Evolutionary conservation across 2,888 invertebrate genomes (phyloP), one percentile per base, ranked within the genome.

Genomic region (Galerucella pusilla): DNA sequence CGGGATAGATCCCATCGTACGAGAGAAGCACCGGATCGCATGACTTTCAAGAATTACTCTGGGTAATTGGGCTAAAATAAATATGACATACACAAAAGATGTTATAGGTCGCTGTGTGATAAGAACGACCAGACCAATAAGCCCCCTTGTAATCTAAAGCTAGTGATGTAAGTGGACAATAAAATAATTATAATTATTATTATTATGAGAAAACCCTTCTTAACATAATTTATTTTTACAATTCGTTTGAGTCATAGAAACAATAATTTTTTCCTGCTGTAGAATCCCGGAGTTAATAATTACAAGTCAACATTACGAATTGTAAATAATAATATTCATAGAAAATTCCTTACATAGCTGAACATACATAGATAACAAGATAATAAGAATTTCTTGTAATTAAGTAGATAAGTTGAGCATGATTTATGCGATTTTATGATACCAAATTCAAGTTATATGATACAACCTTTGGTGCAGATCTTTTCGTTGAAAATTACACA

Each of bases 271-370:
- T 52, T 20, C 14, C 11, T 57, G 9, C 20, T 20, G 2, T 20
- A 16, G 9, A 57, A 57, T 57, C 57, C 57, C 10, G 7, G 12
- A 20, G 57, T 20, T 9, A 10, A 16, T 20, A 20, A 20, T 57
- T 7, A 57, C 57, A 57, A 57, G 57, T 20, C 20, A 57, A 57
- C 57, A 57, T 57, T 57, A 57, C 57, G n/a, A 20, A 57, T 20
- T 57, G 57, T 57, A 57, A 57, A 57, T 20, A 57, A 57, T 20
- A 20, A 10, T 57, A 57, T 57, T 57, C 57, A 20, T 57, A 16
- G 20, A 10, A 20, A 54, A 16, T 57, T 57, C 10, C 57, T 52
- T 52, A 52, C 5, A 52, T 52, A 52, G 52, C 14, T 52, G n/a
- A 52, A 52, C n/a, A 20, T 57, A 20, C 57, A 57, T 20, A 20